A percentile compares a stretch with the other conserved stretches of the same genome.
Conservation (phyloP, 1,140 invertebrate species). For the Aphelinus atriplicis region DNA sequence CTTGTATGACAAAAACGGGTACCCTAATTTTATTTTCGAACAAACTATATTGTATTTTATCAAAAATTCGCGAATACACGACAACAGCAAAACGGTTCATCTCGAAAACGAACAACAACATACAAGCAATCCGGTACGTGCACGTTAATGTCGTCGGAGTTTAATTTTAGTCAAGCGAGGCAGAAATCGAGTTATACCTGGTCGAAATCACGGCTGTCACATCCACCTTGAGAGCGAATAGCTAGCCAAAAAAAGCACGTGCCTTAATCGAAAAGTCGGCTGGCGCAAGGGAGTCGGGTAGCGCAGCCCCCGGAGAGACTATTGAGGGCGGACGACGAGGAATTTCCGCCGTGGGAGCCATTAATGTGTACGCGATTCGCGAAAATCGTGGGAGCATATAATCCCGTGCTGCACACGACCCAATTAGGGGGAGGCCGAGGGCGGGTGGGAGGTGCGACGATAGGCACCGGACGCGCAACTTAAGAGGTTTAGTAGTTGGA, state of each 20-base stretch:
- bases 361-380: slow-evolving; percentile 34
- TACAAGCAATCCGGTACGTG: too few relatives aligned
- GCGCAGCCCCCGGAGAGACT: slow-evolving; percentile 5
- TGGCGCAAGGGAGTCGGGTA: not conserved
- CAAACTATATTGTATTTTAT: too few relatives aligned
- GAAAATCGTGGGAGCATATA: slow-evolving; percentile 35
- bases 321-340: slow-evolving; percentile 5
- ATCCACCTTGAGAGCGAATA: not conserved
- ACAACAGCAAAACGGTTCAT: too few relatives aligned
- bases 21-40: too few relatives aligned
- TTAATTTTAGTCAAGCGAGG: too few relatives aligned
- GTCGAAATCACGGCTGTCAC: too few relatives aligned
- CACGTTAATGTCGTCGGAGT: too few relatives aligned
- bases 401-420: slow-evolving; percentile 15
- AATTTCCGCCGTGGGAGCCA: slow-evolving; percentile 31
- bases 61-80: too few relatives aligned
- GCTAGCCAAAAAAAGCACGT: not conserved
- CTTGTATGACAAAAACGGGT: too few relatives aligned
- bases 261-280: slow-evolving; percentile 26
- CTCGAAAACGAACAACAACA: too few relatives aligned
- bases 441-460: not conserved
- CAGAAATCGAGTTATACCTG: too few relatives aligned
- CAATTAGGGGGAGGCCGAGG: slow-evolving; percentile 21
- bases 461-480: not conserved
- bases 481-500: slow-evolving; percentile 5